Conservation (phyloP, 1,140 invertebrate genomes). For the Piezodorus guildinii region DNA sequence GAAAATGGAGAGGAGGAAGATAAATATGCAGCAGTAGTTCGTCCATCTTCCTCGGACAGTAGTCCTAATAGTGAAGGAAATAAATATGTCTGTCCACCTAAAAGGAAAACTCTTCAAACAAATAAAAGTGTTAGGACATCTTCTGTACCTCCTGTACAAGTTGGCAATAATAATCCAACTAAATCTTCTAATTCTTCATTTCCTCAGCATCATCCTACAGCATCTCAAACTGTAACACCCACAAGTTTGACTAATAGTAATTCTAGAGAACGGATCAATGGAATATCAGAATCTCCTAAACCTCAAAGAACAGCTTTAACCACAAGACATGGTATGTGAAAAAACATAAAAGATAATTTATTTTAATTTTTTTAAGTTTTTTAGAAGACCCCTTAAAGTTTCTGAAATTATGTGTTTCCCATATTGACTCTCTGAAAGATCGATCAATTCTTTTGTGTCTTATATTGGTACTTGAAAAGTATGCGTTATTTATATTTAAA, state of each 20-base stretch:
- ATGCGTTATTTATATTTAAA: no score
- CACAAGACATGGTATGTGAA: slow-evolving; percentile 13
- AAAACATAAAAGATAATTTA: no score
- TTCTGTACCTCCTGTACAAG: slow-evolving; percentile 29
- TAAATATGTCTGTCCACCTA: slow-evolving; percentile 67
- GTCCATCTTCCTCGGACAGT: slow-evolving; percentile 32
- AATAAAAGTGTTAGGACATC: slow-evolving; percentile 42
- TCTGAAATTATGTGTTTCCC: no score
- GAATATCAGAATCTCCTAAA: background rate
- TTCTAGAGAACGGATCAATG: slow-evolving; percentile 15
- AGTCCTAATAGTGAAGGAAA: slow-evolving; percentile 17
- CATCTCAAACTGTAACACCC: slow-evolving; percentile 25
- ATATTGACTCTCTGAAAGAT: no score
- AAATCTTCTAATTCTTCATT: background rate
- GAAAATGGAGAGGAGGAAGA: slow-evolving; percentile 90
- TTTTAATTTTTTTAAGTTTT: background rate
- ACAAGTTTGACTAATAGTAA: background rate
- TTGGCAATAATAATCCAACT: background rate
- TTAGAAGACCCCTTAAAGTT: no score
- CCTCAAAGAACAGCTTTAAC: slow-evolving; percentile 1
- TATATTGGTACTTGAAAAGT: no score
- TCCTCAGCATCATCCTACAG: background rate
- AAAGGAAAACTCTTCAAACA: slow-evolving; percentile 48
- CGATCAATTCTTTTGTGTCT: no score
- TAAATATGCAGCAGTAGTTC: slow-evolving; percentile 59